These are phyloP conservation scores for Drosophila helvetica DNA, from an alignment of 2,888 invertebrate species.

Conservation along the genomic window DNA sequence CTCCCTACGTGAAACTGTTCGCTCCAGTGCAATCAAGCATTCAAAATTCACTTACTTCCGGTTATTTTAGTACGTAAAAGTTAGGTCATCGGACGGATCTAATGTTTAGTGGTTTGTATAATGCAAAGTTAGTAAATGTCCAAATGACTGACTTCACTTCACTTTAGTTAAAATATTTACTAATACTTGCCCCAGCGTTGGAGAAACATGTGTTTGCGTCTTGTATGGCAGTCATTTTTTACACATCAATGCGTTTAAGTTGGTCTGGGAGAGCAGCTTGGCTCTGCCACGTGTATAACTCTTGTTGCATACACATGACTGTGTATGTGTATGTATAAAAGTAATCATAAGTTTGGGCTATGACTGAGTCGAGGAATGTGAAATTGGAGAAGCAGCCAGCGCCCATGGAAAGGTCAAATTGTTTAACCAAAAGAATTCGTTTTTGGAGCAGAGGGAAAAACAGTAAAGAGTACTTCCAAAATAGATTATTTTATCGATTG, in stretches of 20 bases:
- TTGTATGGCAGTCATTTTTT: slow-evolving; percentile 57
- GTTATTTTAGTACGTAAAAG: slow-evolving; percentile 76
- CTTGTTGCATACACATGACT: slow-evolving; percentile 7
- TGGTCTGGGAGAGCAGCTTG: slow-evolving; percentile 5
- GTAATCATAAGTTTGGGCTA: slow-evolving; percentile 36
- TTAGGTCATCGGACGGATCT: slow-evolving; percentile 53
- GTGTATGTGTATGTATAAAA: slow-evolving; percentile 42
- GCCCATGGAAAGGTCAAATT: slow-evolving; percentile 34
- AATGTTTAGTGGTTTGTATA: slow-evolving; percentile 72
- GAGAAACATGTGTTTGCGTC: slow-evolving; percentile 69
- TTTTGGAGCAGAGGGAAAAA: slow-evolving; percentile 18
- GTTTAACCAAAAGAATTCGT: slow-evolving; percentile 16
- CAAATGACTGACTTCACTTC: slow-evolving; percentile 76
- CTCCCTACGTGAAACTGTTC: slow-evolving; percentile 15
- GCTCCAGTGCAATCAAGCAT: slow-evolving; percentile 70
- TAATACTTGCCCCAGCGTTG: slow-evolving; percentile 55
- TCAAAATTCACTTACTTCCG: slow-evolving; percentile 74
- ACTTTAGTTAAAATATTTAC: slow-evolving; percentile 76
- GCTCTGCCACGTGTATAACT: slow-evolving; percentile 27
- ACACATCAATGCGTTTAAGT: slow-evolving; percentile 64
- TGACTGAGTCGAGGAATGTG: neutral
- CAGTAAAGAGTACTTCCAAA: neutral
- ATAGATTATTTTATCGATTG: slow-evolving; percentile 33
- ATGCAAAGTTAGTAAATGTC: slow-evolving; percentile 75
- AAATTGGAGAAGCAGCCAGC: neutral